A percentile compares a stretch with the other conserved stretches of the same genome.
Conservation (phyloP, 2,113 vertebrate species). For the Garra rufa region DNA sequence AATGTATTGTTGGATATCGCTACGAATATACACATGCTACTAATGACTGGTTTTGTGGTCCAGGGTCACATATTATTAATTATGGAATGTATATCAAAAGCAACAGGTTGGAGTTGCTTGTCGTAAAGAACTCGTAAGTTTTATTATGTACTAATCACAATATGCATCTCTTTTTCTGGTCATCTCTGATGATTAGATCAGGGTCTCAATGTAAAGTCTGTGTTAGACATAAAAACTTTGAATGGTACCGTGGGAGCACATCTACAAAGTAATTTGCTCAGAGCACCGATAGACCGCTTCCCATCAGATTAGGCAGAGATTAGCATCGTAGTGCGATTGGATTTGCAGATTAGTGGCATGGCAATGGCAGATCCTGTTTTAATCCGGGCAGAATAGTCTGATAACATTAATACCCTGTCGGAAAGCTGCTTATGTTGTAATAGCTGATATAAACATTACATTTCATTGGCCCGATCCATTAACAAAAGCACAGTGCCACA, state of each 20-base stretch:
- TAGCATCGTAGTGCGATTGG: constrained; percentile 54
- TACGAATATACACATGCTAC: too few species aligned
- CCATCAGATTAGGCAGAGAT: constrained; percentile 51
- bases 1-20: too few species aligned
- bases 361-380: constrained; percentile 25
- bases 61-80: not conserved
- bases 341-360: constrained; percentile 51
- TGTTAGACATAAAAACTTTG: constrained; percentile 11
- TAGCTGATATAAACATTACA: constrained; percentile 51
- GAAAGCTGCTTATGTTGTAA: constrained; percentile 56
- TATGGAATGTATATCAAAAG: not conserved
- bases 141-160: not conserved
- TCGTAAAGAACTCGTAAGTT: not conserved
- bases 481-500: not conserved
- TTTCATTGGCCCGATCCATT: constrained; percentile 33
- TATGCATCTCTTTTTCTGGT: not conserved
- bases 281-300: constrained; percentile 22
- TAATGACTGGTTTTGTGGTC: too few species aligned
- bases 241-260: constrained; percentile 16
- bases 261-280: constrained; percentile 7
- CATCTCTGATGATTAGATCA: constrained; percentile 12
- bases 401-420: constrained; percentile 50
- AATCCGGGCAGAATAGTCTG: constrained; percentile 43
- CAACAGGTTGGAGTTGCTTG: not conserved
- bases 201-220: constrained; percentile 3